These are phyloP conservation scores for Synergus gifuensis DNA, from an alignment of 2,888 invertebrate genomes.

Conservation along the genomic window DNA sequence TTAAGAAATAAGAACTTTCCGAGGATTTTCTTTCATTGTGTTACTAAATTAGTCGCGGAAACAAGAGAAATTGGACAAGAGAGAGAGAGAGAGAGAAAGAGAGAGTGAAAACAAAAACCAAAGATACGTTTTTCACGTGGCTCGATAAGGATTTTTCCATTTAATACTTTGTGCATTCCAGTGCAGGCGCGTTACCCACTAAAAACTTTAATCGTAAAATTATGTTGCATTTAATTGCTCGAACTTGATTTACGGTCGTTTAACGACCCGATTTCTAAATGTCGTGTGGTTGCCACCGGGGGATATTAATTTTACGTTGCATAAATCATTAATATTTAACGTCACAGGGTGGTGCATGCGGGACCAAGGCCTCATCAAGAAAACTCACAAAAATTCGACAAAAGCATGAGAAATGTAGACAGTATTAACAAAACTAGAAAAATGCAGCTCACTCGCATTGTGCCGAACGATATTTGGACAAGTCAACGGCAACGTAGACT, in stretches of 20 bases:
- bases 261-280: constrained; percentile 64
- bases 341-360: constrained; percentile 44
- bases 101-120: background rate
- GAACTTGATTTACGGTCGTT: constrained; percentile 64
- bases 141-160: constrained; percentile 38
- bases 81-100: background rate
- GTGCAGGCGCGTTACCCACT: constrained; percentile 48
- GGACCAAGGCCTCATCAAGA: background rate
- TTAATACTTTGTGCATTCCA: constrained; percentile 47
- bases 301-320: constrained; percentile 57
- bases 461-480: background rate
- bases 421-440: constrained; percentile 23
- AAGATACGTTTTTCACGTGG: background rate
- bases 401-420: constrained; percentile 5
- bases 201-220: constrained; percentile 66
- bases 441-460: constrained; percentile 6
- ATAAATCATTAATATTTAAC: constrained; percentile 59
- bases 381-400: constrained; percentile 4
- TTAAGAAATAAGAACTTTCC: no score
- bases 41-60: no score
- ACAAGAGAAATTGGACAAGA: no score
- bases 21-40: no score
- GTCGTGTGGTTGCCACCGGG: constrained; percentile 58
- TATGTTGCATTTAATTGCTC: constrained; percentile 66
- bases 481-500: background rate